Conservation (phyloP, 2,888 invertebrate species). For the Cyclophora punctaria region DNA sequence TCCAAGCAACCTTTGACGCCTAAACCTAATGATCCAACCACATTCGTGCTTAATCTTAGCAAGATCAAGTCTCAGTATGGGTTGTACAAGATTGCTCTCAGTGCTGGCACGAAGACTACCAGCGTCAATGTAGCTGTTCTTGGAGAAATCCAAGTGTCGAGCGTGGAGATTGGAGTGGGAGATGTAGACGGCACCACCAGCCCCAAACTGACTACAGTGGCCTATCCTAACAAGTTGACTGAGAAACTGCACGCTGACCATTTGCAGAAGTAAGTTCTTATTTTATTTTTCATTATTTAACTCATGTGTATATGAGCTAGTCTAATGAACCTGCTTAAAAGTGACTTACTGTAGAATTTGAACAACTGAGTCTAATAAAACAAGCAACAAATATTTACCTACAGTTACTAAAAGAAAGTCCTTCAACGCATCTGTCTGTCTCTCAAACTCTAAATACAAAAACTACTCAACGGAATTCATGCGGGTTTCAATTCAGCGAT, state of each 20-base stretch:
- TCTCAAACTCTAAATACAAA: too few relatives aligned
- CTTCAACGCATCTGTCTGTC: too few relatives aligned
- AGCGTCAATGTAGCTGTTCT: slow-evolving; percentile 81
- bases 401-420: too few relatives aligned
- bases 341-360: too few relatives aligned
- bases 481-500: too few relatives aligned
- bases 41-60: slow-evolving; percentile 85
- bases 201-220: slow-evolving; percentile 83
- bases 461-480: too few relatives aligned
- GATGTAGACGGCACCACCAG: slow-evolving; percentile 93
- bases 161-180: slow-evolving; percentile 89
- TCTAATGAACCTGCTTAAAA: too few relatives aligned
- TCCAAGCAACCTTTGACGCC: slow-evolving; percentile 77
- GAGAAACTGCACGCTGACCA: slow-evolving; percentile 87
- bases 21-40: slow-evolving; percentile 75
- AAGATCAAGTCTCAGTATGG: slow-evolving; percentile 87
- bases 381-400: too few relatives aligned
- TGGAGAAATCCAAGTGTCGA: slow-evolving; percentile 84
- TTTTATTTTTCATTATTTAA: too few relatives aligned
- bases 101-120: slow-evolving; percentile 78
- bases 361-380: too few relatives aligned
- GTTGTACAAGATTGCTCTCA: slow-evolving; percentile 87
- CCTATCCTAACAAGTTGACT: slow-evolving; percentile 81
- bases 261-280: slow-evolving; percentile 81
- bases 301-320: too few relatives aligned